Percentiles rank a stretch among this genome's conserved stretches.
Conservation (phyloP, 2,888 invertebrate species). For the Trissoscelio sp. region DNA sequence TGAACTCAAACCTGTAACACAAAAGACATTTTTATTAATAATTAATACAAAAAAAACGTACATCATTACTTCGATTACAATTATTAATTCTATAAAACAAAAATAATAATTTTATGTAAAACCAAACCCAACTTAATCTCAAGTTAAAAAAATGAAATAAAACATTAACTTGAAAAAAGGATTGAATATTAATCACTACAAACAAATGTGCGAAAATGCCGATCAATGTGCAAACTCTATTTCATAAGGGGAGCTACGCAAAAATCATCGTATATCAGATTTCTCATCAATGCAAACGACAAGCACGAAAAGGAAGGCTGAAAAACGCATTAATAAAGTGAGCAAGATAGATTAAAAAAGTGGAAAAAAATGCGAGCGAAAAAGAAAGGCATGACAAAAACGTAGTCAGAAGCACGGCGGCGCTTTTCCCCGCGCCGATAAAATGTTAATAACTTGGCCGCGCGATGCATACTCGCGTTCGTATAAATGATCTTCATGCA, state of each 20-base stretch:
- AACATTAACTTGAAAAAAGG: neutral
- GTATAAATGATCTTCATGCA: conserved; percentile 83
- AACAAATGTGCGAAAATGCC: neutral
- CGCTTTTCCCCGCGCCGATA: conserved; percentile 72
- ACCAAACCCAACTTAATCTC: too few relatives aligned
- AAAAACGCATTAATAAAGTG: conserved; percentile 45
- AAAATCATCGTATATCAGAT: conserved; percentile 38
- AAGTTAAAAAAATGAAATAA: too few relatives aligned
- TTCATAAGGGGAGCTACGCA: neutral
- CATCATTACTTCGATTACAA: too few relatives aligned
- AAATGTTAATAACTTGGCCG: conserved; percentile 78
- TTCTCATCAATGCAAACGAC: conserved; percentile 58
- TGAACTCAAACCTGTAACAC: conserved; percentile 86
- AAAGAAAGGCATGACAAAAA: conserved; percentile 44
- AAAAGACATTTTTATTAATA: conserved; percentile 13
- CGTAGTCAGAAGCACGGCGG: conserved; percentile 26
- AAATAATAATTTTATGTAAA: too few relatives aligned
- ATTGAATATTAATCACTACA: neutral
- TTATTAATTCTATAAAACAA: too few relatives aligned
- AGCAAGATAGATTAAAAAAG: conserved; percentile 32
- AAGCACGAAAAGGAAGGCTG: conserved; percentile 31
- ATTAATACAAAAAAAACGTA: neutral
- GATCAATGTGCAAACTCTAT: neutral
- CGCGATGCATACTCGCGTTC: conserved; percentile 72
- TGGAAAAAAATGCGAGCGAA: conserved; percentile 29